phyloP scores from a whole-genome alignment of 2,113 vertebrate species.

The Merops nubicus region DNA sequence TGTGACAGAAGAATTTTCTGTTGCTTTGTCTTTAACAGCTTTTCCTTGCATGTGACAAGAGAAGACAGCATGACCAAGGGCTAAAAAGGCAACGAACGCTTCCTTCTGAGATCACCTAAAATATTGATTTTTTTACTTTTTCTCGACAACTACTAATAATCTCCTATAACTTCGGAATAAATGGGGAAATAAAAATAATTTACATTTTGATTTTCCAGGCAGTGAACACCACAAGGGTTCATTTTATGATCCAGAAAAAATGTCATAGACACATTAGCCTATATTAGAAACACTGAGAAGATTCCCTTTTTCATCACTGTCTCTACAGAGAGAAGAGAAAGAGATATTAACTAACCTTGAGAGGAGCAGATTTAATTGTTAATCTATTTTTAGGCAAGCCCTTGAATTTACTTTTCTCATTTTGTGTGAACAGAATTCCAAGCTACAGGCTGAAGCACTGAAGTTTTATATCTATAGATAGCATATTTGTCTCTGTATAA shows the following conservation, averaged over 20 bases:
- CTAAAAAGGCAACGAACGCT: background rate
- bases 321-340: background rate
- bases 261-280: background rate
- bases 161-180: background rate
- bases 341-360: background rate
- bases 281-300: background rate
- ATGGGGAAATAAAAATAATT: background rate
- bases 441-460: background rate
- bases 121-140: background rate
- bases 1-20: background rate
- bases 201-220: background rate
- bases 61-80: background rate
- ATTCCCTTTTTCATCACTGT: background rate
- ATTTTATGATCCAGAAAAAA: background rate
- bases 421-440: background rate
- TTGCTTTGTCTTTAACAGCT: background rate
- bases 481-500: background rate
- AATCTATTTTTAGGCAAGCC: background rate
- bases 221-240: background rate
- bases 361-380: background rate
- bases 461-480: background rate
- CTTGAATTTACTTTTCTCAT: background rate
- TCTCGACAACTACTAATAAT: background rate
- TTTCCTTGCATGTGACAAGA: background rate
- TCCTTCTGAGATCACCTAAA: background rate